Evolutionary conservation across 1,140 invertebrate species (phyloP).

Genomic region (Drepana arcuata): DNA sequence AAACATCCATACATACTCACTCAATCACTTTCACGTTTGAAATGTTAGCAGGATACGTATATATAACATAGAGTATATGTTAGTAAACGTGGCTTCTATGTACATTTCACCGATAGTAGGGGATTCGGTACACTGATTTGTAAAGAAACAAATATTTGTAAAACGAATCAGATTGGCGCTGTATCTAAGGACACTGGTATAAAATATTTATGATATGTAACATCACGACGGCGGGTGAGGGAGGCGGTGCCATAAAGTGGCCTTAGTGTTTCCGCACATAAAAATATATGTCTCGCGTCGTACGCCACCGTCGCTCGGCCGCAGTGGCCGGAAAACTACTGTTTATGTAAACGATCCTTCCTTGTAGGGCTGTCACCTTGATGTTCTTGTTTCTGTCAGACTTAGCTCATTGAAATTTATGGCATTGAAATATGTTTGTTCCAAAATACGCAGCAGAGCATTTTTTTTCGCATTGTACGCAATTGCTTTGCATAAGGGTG

Average conservation of each 20-base stretch:
- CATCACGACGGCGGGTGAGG: slow-evolving; percentile 5
- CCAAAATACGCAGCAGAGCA: neutral
- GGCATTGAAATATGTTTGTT: neutral
- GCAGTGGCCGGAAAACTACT: neutral
- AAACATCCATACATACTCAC: too few relatives aligned
- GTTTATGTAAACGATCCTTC: neutral
- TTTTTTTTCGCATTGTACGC: too few relatives aligned
- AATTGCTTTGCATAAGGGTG: too few relatives aligned
- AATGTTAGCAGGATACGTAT: too few relatives aligned
- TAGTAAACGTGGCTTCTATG: too few relatives aligned
- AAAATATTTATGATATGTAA: slow-evolving; percentile 13
- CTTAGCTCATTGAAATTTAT: neutral
- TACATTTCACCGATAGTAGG: too few relatives aligned
- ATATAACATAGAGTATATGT: too few relatives aligned
- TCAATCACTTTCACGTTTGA: too few relatives aligned
- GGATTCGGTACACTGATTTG: too few relatives aligned
- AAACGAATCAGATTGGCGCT: too few relatives aligned
- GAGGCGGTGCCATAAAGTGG: slow-evolving; percentile 21
- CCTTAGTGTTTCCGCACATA: slow-evolving; percentile 18
- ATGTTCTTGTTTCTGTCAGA: neutral
- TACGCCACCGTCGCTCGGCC: slow-evolving; percentile 7
- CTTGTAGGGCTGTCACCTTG: neutral
- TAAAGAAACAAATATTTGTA: too few relatives aligned
- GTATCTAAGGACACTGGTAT: too few relatives aligned
- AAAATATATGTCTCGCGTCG: slow-evolving; percentile 29